phyloP scores from a whole-genome alignment of 2,797 vertebrate species.

The Ctenosaura bakeri region DNA sequence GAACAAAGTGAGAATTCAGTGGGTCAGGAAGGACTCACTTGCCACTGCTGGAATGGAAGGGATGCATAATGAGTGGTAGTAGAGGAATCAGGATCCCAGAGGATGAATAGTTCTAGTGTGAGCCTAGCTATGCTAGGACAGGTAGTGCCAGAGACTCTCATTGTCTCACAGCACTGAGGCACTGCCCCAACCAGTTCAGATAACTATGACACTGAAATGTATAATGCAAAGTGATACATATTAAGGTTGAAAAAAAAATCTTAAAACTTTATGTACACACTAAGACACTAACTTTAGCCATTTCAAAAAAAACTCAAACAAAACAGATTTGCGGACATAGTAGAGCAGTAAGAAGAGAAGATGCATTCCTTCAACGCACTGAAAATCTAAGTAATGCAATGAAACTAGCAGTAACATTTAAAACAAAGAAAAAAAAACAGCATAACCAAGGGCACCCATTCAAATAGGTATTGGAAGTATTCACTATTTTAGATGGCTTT shows the following conservation, averaged over 20 bases:
- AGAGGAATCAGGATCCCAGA: too few relatives aligned
- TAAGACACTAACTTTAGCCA: background rate
- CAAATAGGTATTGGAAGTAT: background rate
- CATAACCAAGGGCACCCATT: background rate
- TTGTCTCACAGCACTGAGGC: too few relatives aligned
- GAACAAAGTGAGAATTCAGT: too few relatives aligned
- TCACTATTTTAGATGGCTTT: background rate
- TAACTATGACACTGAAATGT: too few relatives aligned
- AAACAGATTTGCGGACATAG: background rate
- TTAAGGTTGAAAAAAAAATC: background rate
- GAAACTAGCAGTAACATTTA: background rate
- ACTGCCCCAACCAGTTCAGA: too few relatives aligned
- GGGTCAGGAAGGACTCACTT: too few relatives aligned
- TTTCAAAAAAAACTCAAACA: background rate
- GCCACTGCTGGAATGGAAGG: too few relatives aligned
- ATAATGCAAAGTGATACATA: background rate
- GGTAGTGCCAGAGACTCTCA: too few relatives aligned
- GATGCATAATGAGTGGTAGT: too few relatives aligned
- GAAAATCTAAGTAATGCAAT: background rate
- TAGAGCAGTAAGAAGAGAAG: background rate
- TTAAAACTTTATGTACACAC: too few relatives aligned
- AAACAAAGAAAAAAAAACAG: background rate
- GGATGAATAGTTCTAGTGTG: too few relatives aligned
- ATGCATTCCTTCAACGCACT: background rate
- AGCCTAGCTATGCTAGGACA: too few relatives aligned